Conservation (phyloP, 2,888 invertebrate genomes). For the Gastrophysa polygoni region DNA sequence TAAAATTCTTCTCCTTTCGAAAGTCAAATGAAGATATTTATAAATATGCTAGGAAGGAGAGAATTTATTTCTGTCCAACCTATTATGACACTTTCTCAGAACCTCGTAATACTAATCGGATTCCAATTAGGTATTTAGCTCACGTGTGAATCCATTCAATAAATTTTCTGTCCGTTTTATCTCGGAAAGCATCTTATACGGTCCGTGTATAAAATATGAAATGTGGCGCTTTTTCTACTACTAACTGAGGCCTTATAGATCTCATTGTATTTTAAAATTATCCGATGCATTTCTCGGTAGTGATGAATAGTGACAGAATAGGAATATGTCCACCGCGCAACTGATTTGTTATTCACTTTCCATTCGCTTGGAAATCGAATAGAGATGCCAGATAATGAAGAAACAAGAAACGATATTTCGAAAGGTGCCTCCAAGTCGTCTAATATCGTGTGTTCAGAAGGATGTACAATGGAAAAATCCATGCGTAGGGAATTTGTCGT, state of each 20-base stretch:
- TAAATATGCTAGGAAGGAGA: no score
- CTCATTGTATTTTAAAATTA: slow-evolving; percentile 18
- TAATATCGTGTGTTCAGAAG: no score
- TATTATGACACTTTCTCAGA: not conserved
- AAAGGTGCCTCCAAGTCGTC: not conserved
- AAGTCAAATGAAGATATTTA: no score
- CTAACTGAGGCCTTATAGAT: slow-evolving; percentile 3
- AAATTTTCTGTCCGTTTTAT: slow-evolving; percentile 12
- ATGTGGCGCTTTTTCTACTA: slow-evolving; percentile 16
- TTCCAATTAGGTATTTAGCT: slow-evolving; percentile 5
- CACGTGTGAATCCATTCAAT: slow-evolving; percentile 14
- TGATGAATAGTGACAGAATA: slow-evolving; percentile 17
- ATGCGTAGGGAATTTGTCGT: no score
- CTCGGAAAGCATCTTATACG: slow-evolving; percentile 5
- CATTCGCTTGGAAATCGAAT: not conserved
- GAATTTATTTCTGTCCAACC: no score
- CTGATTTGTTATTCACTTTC: slow-evolving; percentile 6
- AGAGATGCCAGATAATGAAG: not conserved
- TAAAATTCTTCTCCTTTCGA: no score
- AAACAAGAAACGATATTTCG: not conserved
- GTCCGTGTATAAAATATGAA: slow-evolving; percentile 14
- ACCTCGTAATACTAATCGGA: not conserved
- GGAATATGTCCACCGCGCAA: not conserved
- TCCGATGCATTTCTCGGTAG: slow-evolving; percentile 11
- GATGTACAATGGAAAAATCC: no score